Percentiles rank a stretch among this genome's conserved stretches.
These are phyloP conservation scores for Procambarus virginalis DNA, from an alignment of 1,140 invertebrate species.

Conservation along the genomic window DNA sequence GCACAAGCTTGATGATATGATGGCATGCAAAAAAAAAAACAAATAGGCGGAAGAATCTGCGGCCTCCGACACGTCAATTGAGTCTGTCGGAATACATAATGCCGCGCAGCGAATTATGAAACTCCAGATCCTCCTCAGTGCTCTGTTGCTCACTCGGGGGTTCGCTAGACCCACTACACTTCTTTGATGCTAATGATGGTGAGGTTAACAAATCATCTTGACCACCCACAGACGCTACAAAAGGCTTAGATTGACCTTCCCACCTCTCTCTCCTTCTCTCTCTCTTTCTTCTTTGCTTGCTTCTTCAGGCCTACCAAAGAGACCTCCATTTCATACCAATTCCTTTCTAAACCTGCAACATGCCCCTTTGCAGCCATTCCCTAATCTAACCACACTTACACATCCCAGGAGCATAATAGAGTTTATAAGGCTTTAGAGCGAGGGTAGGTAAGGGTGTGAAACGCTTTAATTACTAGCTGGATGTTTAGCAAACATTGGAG, in stretches of 20 bases:
- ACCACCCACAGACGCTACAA: neutral
- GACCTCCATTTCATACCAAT: neutral
- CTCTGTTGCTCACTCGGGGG: neutral
- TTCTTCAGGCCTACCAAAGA: neutral
- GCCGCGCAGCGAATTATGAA: conserved; percentile 17
- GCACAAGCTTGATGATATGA: conserved; percentile 4
- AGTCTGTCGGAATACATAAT: neutral
- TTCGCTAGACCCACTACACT: neutral
- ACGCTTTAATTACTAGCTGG: conserved; percentile 27
- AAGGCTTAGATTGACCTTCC: conserved; percentile 2
- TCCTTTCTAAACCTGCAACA: neutral
- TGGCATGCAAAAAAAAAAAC: neutral
- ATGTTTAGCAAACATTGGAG: conserved; percentile 6
- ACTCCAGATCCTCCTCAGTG: neutral
- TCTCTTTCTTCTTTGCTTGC: too few relatives aligned
- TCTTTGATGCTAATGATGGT: neutral
- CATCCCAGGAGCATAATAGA: neutral
- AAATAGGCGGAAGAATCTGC: neutral
- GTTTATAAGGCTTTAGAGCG: neutral
- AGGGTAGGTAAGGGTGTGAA: neutral
- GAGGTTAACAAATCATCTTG: neutral
- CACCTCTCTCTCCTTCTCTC: neutral
- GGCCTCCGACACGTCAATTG: neutral
- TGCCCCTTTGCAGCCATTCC: neutral
- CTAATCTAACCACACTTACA: neutral